phyloP scores from a whole-genome alignment of 2,888 invertebrate genomes.

The Bugulina stolonifera region DNA sequence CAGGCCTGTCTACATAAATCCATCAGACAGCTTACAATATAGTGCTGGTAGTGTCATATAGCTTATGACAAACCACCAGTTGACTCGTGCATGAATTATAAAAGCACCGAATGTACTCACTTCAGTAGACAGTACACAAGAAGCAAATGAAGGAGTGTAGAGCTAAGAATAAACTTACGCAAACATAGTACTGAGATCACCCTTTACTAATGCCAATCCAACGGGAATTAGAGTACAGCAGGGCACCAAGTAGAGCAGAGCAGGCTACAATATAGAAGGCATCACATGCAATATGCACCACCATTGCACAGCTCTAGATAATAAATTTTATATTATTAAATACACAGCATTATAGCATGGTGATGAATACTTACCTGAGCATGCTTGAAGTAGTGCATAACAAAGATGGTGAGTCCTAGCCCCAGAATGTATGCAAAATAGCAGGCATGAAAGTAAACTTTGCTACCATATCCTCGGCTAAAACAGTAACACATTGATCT shows the following conservation, averaged over 20 bases:
- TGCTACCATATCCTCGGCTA: constrained; percentile 45
- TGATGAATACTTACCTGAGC: constrained; percentile 58
- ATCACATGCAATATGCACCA: too few relatives aligned
- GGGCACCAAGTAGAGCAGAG: constrained; percentile 91
- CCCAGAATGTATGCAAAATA: constrained; percentile 90
- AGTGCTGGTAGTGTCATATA: too few relatives aligned
- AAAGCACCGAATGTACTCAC: too few relatives aligned
- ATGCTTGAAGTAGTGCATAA: constrained; percentile 97
- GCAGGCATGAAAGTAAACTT: constrained; percentile 71
- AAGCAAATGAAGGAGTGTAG: too few relatives aligned
- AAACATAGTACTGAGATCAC: constrained; percentile 82
- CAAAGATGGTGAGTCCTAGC: constrained; percentile 83
- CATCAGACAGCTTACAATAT: too few relatives aligned
- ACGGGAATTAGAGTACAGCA: constrained; percentile 88
- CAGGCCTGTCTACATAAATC: too few relatives aligned
- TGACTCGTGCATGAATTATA: too few relatives aligned
- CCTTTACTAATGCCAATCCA: constrained; percentile 76
- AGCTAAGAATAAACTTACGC: constrained; percentile 61
- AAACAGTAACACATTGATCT: too few relatives aligned
- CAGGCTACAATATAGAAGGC: constrained; percentile 89
- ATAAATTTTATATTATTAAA: not conserved
- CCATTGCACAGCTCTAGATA: not conserved
- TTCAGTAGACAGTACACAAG: not conserved
- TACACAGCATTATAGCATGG: not conserved
- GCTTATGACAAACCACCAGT: too few relatives aligned